phyloP scores from a whole-genome alignment of 2,888 invertebrate genomes.

The Metalampra italica region DNA sequence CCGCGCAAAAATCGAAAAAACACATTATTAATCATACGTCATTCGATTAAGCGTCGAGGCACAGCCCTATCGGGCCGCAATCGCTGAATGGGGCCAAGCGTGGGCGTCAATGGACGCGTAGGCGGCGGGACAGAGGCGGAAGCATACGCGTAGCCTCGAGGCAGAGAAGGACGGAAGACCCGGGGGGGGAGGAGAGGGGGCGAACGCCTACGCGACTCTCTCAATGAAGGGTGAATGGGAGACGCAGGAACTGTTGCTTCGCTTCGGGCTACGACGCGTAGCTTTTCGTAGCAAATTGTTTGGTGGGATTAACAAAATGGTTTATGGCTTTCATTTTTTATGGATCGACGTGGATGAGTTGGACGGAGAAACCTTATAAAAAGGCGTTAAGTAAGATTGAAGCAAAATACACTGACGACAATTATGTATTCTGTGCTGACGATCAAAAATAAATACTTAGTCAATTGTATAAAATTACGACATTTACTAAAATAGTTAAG shows the following conservation, averaged over 20 bases:
- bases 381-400: too few relatives aligned
- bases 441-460: too few relatives aligned
- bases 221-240: slow-evolving; percentile 50
- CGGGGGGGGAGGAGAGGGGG: slow-evolving; percentile 9
- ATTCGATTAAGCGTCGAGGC: neutral
- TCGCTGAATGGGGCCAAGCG: slow-evolving; percentile 47
- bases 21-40: neutral
- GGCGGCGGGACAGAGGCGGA: slow-evolving; percentile 35
- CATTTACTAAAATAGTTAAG: too few relatives aligned
- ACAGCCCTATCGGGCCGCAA: neutral
- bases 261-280: neutral
- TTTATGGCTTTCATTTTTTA: neutral
- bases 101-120: slow-evolving; percentile 59
- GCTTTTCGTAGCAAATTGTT: neutral
- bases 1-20: neutral
- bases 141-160: slow-evolving; percentile 14
- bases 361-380: too few relatives aligned
- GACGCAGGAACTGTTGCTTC: slow-evolving; percentile 32
- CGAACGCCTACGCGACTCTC: slow-evolving; percentile 31
- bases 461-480: too few relatives aligned
- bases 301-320: neutral
- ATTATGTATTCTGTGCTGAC: too few relatives aligned
- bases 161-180: slow-evolving; percentile 8
- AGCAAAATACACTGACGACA: too few relatives aligned
- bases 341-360: too few relatives aligned